Evolutionary conservation across 2,113 vertebrate genomes (phyloP).

Genomic region (Raja brachyura): DNA sequence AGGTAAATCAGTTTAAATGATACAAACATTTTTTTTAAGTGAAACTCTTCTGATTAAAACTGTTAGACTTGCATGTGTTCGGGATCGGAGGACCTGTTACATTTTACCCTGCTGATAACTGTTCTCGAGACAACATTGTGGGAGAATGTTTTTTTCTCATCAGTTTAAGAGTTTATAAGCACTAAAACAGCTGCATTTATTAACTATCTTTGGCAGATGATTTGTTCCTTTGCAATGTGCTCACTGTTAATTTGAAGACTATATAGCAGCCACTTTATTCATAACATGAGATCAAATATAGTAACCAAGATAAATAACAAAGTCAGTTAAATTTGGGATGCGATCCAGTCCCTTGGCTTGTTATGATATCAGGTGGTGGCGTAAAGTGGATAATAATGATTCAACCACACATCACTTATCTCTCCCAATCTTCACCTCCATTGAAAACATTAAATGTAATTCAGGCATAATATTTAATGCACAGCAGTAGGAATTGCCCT

Average conservation of each 20-base stretch:
- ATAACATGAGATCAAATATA: neutral
- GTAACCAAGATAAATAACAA: neutral
- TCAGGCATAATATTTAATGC: too few species aligned
- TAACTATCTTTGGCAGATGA: neutral
- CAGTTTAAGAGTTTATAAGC: neutral
- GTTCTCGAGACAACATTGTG: too few species aligned
- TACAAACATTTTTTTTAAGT: neutral
- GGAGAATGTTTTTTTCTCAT: neutral
- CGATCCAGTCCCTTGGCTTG: neutral
- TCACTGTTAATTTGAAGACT: neutral
- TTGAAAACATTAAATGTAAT: too few species aligned
- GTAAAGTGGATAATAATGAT: neutral
- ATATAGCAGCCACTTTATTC: neutral
- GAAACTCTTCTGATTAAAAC: neutral
- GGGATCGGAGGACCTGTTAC: too few species aligned
- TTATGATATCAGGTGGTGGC: too few species aligned
- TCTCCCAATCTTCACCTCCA: neutral
- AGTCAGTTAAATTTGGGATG: neutral
- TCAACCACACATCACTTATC: too few species aligned
- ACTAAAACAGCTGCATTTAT: neutral
- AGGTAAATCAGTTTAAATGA: conserved; percentile 23
- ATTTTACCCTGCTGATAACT: neutral
- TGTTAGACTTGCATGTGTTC: neutral
- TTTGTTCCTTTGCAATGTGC: neutral
- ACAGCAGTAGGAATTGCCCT: too few species aligned